A percentile compares a stretch with the other conserved stretches of the same genome.
These are phyloP conservation scores for Lepus timidus DNA, from an alignment of 2,113 vertebrate species.

Conservation along the genomic window DNA sequence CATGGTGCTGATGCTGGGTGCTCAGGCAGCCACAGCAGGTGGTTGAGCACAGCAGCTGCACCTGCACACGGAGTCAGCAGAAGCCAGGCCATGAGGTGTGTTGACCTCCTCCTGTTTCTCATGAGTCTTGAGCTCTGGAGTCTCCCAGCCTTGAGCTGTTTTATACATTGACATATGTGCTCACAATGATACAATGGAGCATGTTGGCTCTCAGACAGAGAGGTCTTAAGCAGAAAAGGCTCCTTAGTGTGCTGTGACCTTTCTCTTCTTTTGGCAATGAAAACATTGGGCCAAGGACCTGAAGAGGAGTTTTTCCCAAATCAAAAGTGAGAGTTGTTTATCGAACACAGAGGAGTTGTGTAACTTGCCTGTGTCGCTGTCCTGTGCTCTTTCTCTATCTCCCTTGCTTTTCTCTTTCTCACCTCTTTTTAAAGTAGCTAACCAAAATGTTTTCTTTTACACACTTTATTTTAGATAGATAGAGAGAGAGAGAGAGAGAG, in stretches of 20 bases:
- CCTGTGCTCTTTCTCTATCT: background rate
- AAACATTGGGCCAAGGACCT: too few species aligned
- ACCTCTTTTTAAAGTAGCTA: background rate
- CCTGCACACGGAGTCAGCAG: background rate
- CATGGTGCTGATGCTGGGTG: background rate
- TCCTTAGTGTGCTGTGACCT: background rate
- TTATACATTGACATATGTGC: background rate
- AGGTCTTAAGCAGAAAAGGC: background rate
- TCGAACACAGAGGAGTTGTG: background rate
- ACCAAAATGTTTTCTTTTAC: background rate
- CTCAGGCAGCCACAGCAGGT: background rate
- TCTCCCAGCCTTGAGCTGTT: background rate
- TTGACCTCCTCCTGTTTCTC: background rate
- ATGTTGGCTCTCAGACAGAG: background rate
- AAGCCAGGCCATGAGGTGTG: background rate
- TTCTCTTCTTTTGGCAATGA: background rate
- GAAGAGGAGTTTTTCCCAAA: background rate
- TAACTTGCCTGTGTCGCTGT: background rate
- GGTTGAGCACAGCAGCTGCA: rapidly evolving
- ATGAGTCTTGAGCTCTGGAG: background rate
- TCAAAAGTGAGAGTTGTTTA: background rate
- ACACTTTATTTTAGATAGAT: too few species aligned
- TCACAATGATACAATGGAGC: background rate
- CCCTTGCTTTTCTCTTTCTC: too few species aligned
- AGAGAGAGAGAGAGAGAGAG: too few species aligned